These are phyloP conservation scores for Enteromius anoplus DNA, from an alignment of 2,797 vertebrate species.

Conservation along the genomic window DNA sequence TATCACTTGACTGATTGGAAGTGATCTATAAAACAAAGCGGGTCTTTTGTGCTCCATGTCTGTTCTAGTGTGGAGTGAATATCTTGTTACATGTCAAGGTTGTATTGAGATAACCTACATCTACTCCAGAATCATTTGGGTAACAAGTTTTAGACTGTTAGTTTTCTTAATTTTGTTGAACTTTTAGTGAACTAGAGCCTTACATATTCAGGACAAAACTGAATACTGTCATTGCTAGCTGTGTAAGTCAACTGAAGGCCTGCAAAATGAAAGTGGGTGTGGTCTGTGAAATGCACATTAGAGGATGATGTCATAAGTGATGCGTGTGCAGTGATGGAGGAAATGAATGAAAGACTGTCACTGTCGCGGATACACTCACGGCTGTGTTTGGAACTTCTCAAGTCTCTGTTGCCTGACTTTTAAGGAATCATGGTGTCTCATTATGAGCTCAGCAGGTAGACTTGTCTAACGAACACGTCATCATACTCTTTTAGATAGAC, in stretches of 20 bases:
- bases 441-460: constrained; percentile 58
- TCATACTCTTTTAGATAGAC: not conserved
- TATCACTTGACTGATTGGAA: not conserved
- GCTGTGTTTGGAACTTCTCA: not conserved
- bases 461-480: not conserved
- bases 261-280: constrained; percentile 15
- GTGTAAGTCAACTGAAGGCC: not conserved
- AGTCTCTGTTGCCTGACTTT: not conserved
- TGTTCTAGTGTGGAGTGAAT: not conserved
- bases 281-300: constrained; percentile 22
- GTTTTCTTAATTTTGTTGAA: not conserved
- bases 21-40: not conserved
- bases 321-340: constrained; percentile 8
- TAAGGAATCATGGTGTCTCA: constrained; percentile 32
- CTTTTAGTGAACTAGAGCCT: not conserved
- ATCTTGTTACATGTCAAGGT: not conserved
- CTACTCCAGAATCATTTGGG: not conserved
- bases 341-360: constrained; percentile 12
- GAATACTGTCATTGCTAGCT: not conserved
- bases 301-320: constrained; percentile 44
- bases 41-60: not conserved
- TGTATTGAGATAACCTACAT: not conserved
- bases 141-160: not conserved
- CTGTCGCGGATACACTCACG: not conserved
- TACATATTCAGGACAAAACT: not conserved